Base-by-base conservation (phyloP, 2,888 invertebrate genomes). In the Acanthosoma haemorrhoidale region DNA sequence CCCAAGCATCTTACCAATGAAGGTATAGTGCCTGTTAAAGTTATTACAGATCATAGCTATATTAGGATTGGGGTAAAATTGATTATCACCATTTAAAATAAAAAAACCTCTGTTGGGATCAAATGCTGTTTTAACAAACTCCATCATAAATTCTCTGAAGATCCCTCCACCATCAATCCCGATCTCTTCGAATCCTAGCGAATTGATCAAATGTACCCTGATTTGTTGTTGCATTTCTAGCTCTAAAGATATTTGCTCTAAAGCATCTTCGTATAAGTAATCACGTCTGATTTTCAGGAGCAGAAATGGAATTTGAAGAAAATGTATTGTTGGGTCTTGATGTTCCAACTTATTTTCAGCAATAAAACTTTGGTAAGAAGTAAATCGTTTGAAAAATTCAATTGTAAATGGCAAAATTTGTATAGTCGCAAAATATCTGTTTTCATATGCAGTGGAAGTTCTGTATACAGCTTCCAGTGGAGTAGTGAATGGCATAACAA, bases 131-230 rank as follows among this genome's bases (percentile, higher is more conserved):
- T 94, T 95, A 34, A 98, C 84, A 9, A 98, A 83, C 80, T 97
- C 96, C 1, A 92, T 91, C 3, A 98, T 83, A 79, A 98, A 98
- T 80, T 99, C 99, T 58, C 97, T 85, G 78, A 96, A 96, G 13
- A 99, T 86, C 0, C 98, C 98, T 2, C 98, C 98, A 2, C 98
- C 98, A 79, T 99, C 99, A 2, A 98, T 92, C 0, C 98, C 99
- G 0, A 94, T 94, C 80, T 99, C 98, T 76, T 94, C 92, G 13
- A 94, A 83, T 0, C 97, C 98, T 1, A 91, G 90, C 70, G 88
- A 88, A 77, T 96, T 98, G 51, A 95, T 88, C 75, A 97, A 83
- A 77, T 94, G 94, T 4, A 97, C 92, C 59, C 95, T 84, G 79
- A 97, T 87, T 77, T 90, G 90, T 71, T 90, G 82, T 74, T 92